These are phyloP conservation scores for Callyntrura guangdongensis DNA, from an alignment of 2,888 invertebrate species.

Conservation along the genomic window DNA sequence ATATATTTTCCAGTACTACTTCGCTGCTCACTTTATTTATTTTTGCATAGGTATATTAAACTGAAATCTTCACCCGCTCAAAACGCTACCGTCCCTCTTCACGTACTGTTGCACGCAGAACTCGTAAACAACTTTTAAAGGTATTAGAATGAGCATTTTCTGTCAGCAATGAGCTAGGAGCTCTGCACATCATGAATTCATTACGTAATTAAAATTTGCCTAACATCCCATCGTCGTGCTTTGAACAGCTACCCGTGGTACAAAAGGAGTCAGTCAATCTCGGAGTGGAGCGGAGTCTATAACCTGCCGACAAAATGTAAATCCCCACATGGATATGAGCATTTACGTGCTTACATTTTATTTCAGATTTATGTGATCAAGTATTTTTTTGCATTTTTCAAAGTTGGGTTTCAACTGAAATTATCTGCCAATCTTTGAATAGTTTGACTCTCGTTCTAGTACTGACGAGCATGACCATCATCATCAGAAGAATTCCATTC, in stretches of 20 bases:
- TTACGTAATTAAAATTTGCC: constrained; percentile 76
- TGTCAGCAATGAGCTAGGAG: constrained; percentile 43
- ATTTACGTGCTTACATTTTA: constrained; percentile 34
- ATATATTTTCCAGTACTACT: no score
- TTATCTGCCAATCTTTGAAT: constrained; percentile 77
- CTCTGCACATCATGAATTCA: constrained; percentile 63
- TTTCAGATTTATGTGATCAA: constrained; percentile 67
- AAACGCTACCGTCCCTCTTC: no score
- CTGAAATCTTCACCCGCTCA: no score
- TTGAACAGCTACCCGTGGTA: constrained; percentile 26
- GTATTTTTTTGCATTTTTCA: constrained; percentile 63
- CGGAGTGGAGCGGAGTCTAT: constrained; percentile 53
- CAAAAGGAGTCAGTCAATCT: constrained; percentile 16
- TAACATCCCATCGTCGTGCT: constrained; percentile 59
- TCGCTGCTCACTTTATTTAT: no score
- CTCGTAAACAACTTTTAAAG: constrained; percentile 58
- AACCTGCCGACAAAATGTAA: constrained; percentile 71
- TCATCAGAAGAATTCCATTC: constrained; percentile 77
- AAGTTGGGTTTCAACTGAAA: constrained; percentile 38
- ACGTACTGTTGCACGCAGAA: no score
- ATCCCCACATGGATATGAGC: no score
- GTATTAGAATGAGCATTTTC: constrained; percentile 58
- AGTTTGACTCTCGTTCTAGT: no score
- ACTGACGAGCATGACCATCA: constrained; percentile 62
- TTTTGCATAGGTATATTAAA: no score